Evolutionary conservation across 2,113 vertebrate species (phyloP), one percentile per base, ranked within the genome.

Genomic region (Macaca fascicularis): DNA sequence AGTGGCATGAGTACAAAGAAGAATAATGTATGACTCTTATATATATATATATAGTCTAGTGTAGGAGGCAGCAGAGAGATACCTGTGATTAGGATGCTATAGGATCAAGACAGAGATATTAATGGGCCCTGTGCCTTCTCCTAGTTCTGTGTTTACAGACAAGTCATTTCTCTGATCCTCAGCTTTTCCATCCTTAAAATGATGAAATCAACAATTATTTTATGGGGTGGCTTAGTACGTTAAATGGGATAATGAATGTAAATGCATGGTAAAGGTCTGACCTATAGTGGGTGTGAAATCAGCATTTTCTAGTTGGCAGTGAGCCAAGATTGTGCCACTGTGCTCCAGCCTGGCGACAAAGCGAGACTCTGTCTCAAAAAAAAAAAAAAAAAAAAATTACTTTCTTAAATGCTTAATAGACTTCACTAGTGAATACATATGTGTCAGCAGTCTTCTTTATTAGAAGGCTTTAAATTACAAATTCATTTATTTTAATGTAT

Each of bases 121-220:
- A 13, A 17, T 5, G 5, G 14, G 12, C 16, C 11, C 19, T 59
- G 19, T 22, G 23, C 11, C 7, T 35, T 9, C 59, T 83, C 20
- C 19, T 40, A 35, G 23, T 23, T 84, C 1, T 80, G 14, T 80
- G 30, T 35, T 50, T 85, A 27, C 10, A 64, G 17, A 79, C 19
- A 95, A 19, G 8, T 50, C 27, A 32, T 95, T 70, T 83, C 45
- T 76, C 48, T 82, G 30, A 45, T 25, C 55, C 32, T 89, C 32
- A 59, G 32, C 19, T 57, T 87, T 84, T 55, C 57, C 40, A 23
- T 23, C 32, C 45, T 76, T 48, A 88, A 83, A 92, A 72, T 79
- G 30, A 87, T 48, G 86, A 80, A 94, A 74, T 70, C 74, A 95
- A 64, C 69, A 50, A 50, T 85, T 85, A 89, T 90, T 94, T 20